A percentile compares a stretch with the other conserved stretches of the same genome.
Conservation (phyloP, 1,140 invertebrate genomes). For the Hydropsyche tenuis region DNA sequence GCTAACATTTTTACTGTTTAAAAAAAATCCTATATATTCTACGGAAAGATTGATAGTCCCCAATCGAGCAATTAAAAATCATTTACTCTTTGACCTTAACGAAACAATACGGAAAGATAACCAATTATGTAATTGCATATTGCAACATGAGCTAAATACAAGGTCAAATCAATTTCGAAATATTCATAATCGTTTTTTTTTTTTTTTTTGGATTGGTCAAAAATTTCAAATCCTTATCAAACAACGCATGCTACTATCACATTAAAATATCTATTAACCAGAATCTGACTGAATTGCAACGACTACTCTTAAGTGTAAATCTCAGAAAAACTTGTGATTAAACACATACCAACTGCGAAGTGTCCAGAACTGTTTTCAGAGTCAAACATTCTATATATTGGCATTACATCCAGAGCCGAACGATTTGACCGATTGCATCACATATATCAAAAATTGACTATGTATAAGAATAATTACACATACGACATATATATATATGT, state of each 20-base stretch:
- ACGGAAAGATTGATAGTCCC: conserved; percentile 7
- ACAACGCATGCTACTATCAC: conserved; percentile 12
- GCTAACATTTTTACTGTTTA: not conserved
- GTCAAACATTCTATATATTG: conserved; percentile 8
- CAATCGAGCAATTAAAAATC: not conserved
- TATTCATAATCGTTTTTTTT: too few relatives aligned
- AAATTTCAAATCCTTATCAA: not conserved
- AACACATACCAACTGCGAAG: conserved; percentile 38
- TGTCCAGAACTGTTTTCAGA: conserved; percentile 29
- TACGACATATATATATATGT: not conserved
- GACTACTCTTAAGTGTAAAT: conserved; percentile 12
- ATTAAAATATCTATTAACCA: conserved; percentile 13
- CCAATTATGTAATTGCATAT: too few relatives aligned
- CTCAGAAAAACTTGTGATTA: too few relatives aligned
- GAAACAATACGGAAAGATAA: too few relatives aligned
- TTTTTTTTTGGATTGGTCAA: not conserved
- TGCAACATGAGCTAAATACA: too few relatives aligned
- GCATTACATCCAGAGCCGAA: not conserved
- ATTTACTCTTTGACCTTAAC: too few relatives aligned
- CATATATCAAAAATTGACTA: not conserved
- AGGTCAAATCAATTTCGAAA: too few relatives aligned
- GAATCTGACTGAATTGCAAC: conserved; percentile 10
- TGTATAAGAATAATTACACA: not conserved
- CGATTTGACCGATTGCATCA: not conserved
- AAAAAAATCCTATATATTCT: not conserved